Evolutionary conservation across 2,888 invertebrate species (phyloP), one percentile per base, ranked within the genome.

Genomic region (Cheilosia variabilis): DNA sequence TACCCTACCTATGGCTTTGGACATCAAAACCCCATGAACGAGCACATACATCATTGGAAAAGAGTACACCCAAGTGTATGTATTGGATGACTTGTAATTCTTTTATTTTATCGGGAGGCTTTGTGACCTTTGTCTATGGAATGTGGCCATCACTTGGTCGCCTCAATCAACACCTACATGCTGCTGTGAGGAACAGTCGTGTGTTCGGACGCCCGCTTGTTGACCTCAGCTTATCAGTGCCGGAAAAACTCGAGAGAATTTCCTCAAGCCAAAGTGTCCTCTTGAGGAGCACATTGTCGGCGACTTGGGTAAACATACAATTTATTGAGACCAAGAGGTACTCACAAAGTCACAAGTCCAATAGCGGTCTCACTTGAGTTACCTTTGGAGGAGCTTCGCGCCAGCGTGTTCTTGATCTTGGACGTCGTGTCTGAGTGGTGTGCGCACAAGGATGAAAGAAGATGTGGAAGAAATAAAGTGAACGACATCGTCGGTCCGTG

Each of bases 91-190:
- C 45, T 53, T 60, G 45, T 50, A 63, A 69, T 63, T 55, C 50
- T 57, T 75, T 75, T 66, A 76, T 76, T 47, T 69, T 81, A 41
- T 53, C 68, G n/a, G 52, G 43, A 57, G 57, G 13, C 57, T 52
- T 55, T 63, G 19, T 71, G 81, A 82, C 77, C 81, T 81, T 57
- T 77, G 47, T 17, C 13, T 50, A 5, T 52, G 45, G 68, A 57
- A 31, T 60, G 24, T 9, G 19, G 13, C 52, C 60, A 72, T 68
- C 57, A 68, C 60, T 62, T 72, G 31, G 65, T 66, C 78, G 72
- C 55, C 60, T 77, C 60, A 43, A 66, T 52, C 58, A 68, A 76
- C 66, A 65, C 65, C 75, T 57, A 65, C 63, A 19, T 22, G 10
- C 22, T 19, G n/a, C 17, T 37, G 37, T 3, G 13, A 37, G 10